Base-by-base conservation (phyloP, 2,113 vertebrate genomes). In the Melanotaenia duboulayi region DNA sequence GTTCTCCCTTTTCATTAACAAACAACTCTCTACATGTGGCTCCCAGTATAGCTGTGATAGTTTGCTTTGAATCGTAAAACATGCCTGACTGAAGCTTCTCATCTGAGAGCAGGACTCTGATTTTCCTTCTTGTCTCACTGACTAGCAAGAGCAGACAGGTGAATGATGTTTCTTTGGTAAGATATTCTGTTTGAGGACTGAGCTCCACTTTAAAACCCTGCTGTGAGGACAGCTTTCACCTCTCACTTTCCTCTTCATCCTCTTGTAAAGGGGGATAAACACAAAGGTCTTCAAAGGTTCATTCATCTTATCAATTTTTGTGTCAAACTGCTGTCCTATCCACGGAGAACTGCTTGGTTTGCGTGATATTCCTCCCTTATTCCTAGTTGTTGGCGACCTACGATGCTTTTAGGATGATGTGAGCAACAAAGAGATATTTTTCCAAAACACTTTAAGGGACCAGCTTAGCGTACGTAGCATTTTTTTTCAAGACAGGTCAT, bases 141-240 rank as follows among this genome's bases (percentile, higher is more conserved):
- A 83, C 62, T 22, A 66, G 58, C 60, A 24, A 56, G 68, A 71
- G 81, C 56, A 76, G 86, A 79, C 88, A 83, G 81, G 83, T 90
- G 85, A 91, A 71, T 68, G 90, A 87, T 77, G 64, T 48, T 51
- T 32, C 82, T 90, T 81, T 88, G 66, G 78, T 88, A 76, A 89
- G 78, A 71, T 82, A 90, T 91, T 92, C 87, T 84, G 86, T 92
- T 90, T 90, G 85, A 92, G 84, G 87, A 64, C 77, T 87, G 80
- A 88, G 89, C 81, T 90, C 76, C 83, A 87, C 86, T 90, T 91
- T 89, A 91, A 88, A 85, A 37, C 76, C 70, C n/a, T 65, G 75
- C 60, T 23, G 42, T 65, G 80, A 89, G 87, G 83, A 74, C 78
- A 76, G 68, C 64, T 9, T 78, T 90, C 74, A 77, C 76, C 69